Base-by-base conservation (phyloP, 2,797 vertebrate genomes). In the Sebastes iracundus region DNA sequence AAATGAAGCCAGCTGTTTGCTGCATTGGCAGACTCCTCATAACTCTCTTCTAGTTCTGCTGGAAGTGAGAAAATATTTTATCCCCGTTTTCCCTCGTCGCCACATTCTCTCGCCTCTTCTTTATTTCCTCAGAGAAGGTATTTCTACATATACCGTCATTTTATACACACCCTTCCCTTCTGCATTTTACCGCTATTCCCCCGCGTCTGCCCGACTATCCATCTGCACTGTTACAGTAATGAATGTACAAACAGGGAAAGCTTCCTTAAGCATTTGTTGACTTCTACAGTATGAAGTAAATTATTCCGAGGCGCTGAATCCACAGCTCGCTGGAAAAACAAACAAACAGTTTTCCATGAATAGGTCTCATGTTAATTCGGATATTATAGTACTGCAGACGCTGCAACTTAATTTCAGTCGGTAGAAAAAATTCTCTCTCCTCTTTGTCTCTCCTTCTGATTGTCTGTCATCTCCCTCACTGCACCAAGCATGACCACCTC, bases 1-100 rank as follows among this genome's bases (percentile, higher is more conserved):
- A 96, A 95, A 96, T 96, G 87, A 93, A 28, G 90, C 94, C 95
- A 96, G 95, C 95, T 96, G 96, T 96, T 96, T 93, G 91, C 92
- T 93, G 89, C 92, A 93, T 92, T 92, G 90, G 91, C 92, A 92
- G 92, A 90, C 82, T 93, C 91, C 91, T 86, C 85, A 82, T 88
- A 88, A 88, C 86, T 85, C 83, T 89, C 86, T 77, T 84, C 80
- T 77, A 80, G 16, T 90, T 89, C 77, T 85, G 75, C 82, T 83
- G 79, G 52, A 88, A 91, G 80, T 83, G 75, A 81, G 76, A 86
- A 88, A 91, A 91, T 87, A 83, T 85, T 72, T 70, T 46, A 81
- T 75, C 58, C 80, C 59, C 6, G 4, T 64, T 84, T 78, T 85
- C 69, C 86, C 66, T 69, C 22, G 6, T 65, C 46, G 10, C 62